Conservation (phyloP, 2,113 vertebrate genomes). For the Alces alces region DNA sequence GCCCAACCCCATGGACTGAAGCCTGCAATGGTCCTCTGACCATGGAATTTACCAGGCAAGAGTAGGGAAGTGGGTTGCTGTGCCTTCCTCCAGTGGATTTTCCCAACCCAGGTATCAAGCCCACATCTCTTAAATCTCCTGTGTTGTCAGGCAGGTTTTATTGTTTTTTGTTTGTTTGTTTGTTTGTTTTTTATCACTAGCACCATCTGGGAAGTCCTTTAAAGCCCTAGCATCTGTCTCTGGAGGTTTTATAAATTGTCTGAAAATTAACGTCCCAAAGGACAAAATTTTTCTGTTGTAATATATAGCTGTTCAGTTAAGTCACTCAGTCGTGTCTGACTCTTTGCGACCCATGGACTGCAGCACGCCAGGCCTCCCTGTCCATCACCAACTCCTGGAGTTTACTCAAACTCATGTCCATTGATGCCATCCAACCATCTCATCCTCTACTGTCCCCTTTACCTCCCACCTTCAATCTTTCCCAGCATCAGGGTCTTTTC, state of each 20-base stretch:
- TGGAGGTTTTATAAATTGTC: not conserved
- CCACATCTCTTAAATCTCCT: not conserved
- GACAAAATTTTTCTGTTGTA: not conserved
- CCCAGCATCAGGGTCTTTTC: not conserved
- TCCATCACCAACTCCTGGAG: not conserved
- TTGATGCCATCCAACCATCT: not conserved
- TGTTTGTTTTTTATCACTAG: not conserved
- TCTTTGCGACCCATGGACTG: not conserved
- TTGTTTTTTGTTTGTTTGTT: too few relatives aligned
- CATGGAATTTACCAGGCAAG: not conserved
- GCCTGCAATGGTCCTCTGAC: not conserved
- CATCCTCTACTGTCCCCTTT: not conserved
- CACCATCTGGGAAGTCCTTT: not conserved
- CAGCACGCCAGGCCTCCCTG: not conserved
- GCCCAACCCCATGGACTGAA: not conserved
- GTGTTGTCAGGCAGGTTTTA: not conserved
- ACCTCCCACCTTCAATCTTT: not conserved
- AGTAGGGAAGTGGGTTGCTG: not conserved
- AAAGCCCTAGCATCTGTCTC: not conserved
- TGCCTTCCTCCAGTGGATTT: not conserved
- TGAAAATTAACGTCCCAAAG: not conserved
- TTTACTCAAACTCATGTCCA: not conserved
- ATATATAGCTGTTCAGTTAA: not conserved
- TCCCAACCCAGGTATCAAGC: not conserved
- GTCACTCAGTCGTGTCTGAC: fast-evolving